Conservation (phyloP, 64 coral and sea anemone genomes). For the Stichodactyla mertensii region DNA sequence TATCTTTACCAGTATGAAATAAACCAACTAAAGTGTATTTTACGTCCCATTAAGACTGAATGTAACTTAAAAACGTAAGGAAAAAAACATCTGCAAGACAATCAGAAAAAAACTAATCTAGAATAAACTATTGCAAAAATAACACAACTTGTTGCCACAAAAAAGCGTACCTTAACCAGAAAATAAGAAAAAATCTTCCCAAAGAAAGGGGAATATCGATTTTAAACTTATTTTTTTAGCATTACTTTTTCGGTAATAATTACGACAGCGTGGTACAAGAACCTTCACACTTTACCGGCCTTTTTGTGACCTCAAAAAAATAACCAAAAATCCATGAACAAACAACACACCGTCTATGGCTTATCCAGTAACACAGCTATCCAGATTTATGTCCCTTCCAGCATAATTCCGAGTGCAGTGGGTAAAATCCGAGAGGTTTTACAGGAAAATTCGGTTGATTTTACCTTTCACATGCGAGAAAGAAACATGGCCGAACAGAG, state of each 20-base stretch:
- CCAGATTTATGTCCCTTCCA: neutral
- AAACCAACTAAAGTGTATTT: too few species aligned
- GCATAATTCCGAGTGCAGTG: neutral
- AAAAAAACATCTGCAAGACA: too few species aligned
- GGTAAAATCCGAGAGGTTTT: neutral
- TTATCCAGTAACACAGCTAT: neutral
- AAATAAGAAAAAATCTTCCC: neutral
- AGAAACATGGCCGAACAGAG: constrained; percentile 16
- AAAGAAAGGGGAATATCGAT: neutral
- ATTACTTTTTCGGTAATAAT: neutral
- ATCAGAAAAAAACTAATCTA: too few species aligned
- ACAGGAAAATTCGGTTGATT: neutral
- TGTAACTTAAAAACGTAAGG: too few species aligned
- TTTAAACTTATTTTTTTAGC: neutral
- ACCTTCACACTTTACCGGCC: neutral
- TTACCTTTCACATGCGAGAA: neutral
- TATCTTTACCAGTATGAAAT: too few species aligned
- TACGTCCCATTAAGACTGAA: too few species aligned
- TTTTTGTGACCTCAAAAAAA: neutral
- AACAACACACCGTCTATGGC: neutral
- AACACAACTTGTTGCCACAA: neutral
- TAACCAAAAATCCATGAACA: neutral
- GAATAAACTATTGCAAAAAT: neutral
- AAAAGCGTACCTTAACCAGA: neutral
- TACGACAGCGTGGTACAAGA: neutral